Conservation (phyloP, 2,113 vertebrate genomes). For the Phaetusa simplex region DNA sequence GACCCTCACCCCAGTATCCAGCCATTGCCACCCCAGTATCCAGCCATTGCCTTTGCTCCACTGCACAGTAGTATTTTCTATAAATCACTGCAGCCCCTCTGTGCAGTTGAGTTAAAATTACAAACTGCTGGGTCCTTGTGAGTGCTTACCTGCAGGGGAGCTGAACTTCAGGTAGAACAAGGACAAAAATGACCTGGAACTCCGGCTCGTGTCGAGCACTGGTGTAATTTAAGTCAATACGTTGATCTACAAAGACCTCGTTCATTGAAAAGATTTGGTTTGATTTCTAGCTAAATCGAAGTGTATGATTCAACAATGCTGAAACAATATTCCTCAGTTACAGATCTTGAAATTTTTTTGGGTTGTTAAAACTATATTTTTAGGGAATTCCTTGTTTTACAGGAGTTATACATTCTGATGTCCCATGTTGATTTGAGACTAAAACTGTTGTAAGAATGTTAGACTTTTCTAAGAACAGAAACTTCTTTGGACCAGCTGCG, state of each 20-base stretch:
- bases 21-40: neutral
- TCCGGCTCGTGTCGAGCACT: neutral
- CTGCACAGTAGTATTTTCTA: neutral
- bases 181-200: neutral
- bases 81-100: neutral
- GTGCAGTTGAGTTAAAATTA: neutral
- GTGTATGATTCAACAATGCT: neutral
- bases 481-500: neutral
- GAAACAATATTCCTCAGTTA: neutral
- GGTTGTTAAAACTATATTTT: neutral
- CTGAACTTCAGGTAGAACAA: neutral
- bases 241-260: neutral
- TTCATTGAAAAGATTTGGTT: neutral
- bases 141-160: neutral
- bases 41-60: neutral
- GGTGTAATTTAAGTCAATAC: neutral
- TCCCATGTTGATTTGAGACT: neutral
- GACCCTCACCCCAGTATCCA: too few relatives aligned
- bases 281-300: neutral
- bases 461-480: neutral
- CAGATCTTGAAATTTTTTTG: neutral
- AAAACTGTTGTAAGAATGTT: neutral
- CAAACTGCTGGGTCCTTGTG: neutral
- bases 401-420: neutral
- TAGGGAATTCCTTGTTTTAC: neutral